A percentile compares a stretch with the other conserved stretches of the same genome.
These are phyloP conservation scores for Macrosteles quadrilineatus DNA, from an alignment of 1,140 invertebrate species.

Conservation along the genomic window DNA sequence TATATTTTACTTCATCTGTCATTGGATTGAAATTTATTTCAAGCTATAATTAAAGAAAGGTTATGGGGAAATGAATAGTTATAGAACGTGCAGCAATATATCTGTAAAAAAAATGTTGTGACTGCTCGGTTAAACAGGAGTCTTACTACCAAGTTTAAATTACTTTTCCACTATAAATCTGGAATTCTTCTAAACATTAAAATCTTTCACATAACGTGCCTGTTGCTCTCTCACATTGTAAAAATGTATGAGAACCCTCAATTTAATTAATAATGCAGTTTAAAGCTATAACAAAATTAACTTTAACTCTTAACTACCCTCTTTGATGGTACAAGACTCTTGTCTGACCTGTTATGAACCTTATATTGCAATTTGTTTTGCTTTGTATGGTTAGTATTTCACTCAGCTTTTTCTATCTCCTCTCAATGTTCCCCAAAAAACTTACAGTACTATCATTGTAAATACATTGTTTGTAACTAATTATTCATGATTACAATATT, in stretches of 20 bases:
- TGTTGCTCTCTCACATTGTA: too few relatives aligned
- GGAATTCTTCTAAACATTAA: too few relatives aligned
- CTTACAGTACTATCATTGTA: conserved; percentile 23
- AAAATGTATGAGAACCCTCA: too few relatives aligned
- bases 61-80: background rate
- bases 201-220: too few relatives aligned
- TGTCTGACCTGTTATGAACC: background rate
- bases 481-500: conserved; percentile 18
- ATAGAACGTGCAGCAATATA: conserved; percentile 18
- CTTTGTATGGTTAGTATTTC: background rate
- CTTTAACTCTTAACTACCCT: too few relatives aligned
- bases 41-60: background rate
- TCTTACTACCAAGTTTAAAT: background rate
- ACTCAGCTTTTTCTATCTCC: background rate
- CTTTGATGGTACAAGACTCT: too few relatives aligned
- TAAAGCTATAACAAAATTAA: too few relatives aligned
- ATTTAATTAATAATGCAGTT: too few relatives aligned
- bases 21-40: conserved; percentile 13
- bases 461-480: conserved; percentile 25
- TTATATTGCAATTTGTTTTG: background rate
- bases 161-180: too few relatives aligned
- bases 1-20: conserved; percentile 6
- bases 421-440: background rate
- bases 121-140: background rate
- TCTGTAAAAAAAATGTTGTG: background rate